phyloP scores from a whole-genome alignment of 2,888 invertebrate species.

The Caenorhabditis uteleia region DNA sequence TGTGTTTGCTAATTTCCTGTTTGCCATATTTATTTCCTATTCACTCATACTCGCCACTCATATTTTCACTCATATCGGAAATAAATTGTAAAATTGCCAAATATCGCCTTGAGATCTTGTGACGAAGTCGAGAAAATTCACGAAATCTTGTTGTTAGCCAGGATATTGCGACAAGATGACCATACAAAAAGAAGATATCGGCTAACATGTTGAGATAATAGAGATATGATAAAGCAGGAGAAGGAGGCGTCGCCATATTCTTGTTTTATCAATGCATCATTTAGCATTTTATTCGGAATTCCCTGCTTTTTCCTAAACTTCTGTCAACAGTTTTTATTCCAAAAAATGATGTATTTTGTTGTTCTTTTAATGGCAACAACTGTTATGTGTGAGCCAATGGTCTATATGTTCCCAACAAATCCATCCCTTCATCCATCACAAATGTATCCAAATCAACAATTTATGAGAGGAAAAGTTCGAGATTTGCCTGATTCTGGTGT shows the following conservation, averaged over 20 bases:
- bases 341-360: constrained; percentile 5
- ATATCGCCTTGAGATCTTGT: constrained; percentile 7
- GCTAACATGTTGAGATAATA: too few species aligned
- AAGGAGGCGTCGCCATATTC: constrained; percentile 5
- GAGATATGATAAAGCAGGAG: too few species aligned
- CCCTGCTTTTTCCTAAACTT: too few species aligned
- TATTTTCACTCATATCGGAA: constrained; percentile 9
- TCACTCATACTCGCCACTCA: background rate
- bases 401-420: constrained; percentile 47
- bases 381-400: constrained; percentile 26
- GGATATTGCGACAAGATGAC: constrained; percentile 13
- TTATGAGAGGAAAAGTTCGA: constrained; percentile 38
- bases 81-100: constrained; percentile 7
- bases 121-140: constrained; percentile 8
- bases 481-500: constrained; percentile 49
- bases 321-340: background rate
- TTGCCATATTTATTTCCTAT: constrained; percentile 1
- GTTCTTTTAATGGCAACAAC: constrained; percentile 6
- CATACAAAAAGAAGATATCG: too few species aligned
- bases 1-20: constrained; percentile 28
- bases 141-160: constrained; percentile 14
- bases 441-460: constrained; percentile 45
- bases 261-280: constrained; percentile 13
- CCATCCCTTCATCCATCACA: constrained; percentile 35
- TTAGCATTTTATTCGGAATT: constrained; percentile 1